Base-by-base conservation (phyloP, 2,797 vertebrate genomes). In the Triplophysa bombifrons region DNA sequence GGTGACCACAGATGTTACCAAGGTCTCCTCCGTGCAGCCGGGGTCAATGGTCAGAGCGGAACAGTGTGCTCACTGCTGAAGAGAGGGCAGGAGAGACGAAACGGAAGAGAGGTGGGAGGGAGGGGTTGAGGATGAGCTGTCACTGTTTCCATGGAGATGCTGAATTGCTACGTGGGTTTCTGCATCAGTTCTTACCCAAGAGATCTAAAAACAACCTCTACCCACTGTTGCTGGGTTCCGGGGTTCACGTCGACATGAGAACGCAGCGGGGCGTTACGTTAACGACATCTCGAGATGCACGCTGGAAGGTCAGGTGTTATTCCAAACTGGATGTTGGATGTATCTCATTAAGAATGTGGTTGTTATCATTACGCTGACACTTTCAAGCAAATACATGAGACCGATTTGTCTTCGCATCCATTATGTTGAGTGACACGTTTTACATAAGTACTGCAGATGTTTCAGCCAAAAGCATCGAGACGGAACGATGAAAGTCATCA, bases 1-100 rank as follows among this genome's bases (percentile, higher is more conserved):
- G 0, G 90, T 95, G 84, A 92, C 90, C 84, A 94, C 94, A 0
- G 94, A 95, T 65, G 88, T 89, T 55, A 94, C 93, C 0, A 95
- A 94, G 65, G 90, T 90, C 65, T 91, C 93, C 0, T 91, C 92
- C 0, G 78, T 90, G 16, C 88, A 91, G 86, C 83, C 78, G 66
- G 67, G 72, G 22, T 74, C 61, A 34, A 60, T 61, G 30, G 13
- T 76, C 20, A 56, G 74, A 58, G 14, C 38, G 14, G 67, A 71
- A 77, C 74, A 76, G 38, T 76, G 74, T 34, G 68, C 58, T 22
- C 73, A 66, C 60, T 71, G 66, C 72, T 81, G 20, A 77, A 73
- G 51, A 75, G 74, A 73, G 16, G 34, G 70, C 75, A 61, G 34
- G 60, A 41, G 66, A 7, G 50, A 61, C 69, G 64, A 72, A 73